Evolutionary conservation across 2,797 vertebrate genomes (phyloP), one percentile per base, ranked within the genome.

Genomic region (Poeciliopsis paucimaculata): DNA sequence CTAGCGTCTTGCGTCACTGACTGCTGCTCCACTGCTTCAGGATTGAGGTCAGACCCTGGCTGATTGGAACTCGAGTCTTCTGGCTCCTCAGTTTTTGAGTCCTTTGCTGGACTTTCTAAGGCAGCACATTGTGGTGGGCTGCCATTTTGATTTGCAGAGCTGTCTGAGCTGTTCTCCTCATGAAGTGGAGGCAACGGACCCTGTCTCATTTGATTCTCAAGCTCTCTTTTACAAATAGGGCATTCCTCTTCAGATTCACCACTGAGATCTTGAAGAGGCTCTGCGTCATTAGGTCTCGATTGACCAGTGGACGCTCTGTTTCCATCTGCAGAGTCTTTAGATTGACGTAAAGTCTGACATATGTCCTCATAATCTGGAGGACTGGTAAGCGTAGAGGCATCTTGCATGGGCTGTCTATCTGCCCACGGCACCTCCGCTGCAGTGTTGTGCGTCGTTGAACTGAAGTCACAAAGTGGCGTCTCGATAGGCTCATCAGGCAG

Each of bases 291-390:
- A 72, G 91, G 55, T 86, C 91, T 95, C 68, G 93, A 91, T 80
- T 82, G 89, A 75, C 93, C 91, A 74, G 90, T 31, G 4, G 93
- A 90, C 15, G 45, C 82, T 93, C 93, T 89, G 74, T 87, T 93
- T 79, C 55, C 87, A 76, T 94, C 94, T 11, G 88, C 77, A 12
- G 95, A 79, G 79, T 96, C 96, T 87, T 94, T 89, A 45, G 95
- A 76, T 82, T 94, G 94, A 90, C 95, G 95, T 80, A 96, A 90
- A 82, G 96, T 84, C 85, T 95, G 95, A 89, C 95, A 96, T 78
- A 96, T 96, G 93, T 96, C 95, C 90, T 96, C 95, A 72, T 95
- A 96, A 92, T 96, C 95, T 1, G 96, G 96, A 74, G 96, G 95
- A 89, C 95, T 95, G 12, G 96, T 96, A 72, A 96, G 92, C 0